These are phyloP conservation scores for Galerucella calmariensis DNA, from an alignment of 2,888 invertebrate species.

Conservation along the genomic window DNA sequence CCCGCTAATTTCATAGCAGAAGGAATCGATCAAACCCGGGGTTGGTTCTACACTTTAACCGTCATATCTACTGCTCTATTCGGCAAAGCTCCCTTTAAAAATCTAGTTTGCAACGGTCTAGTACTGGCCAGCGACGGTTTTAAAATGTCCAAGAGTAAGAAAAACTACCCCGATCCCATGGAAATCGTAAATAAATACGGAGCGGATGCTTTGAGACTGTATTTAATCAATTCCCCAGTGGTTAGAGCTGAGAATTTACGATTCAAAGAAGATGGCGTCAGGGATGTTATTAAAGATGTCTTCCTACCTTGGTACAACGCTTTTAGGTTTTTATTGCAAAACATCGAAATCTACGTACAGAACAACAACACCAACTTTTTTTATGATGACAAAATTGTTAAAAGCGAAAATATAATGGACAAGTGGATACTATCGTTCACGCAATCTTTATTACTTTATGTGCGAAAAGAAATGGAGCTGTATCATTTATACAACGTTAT, in stretches of 20 bases:
- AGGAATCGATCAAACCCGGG: conserved; percentile 96
- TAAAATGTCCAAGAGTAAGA: conserved; percentile 99
- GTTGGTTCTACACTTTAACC: conserved; percentile 99
- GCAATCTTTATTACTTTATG: conserved; percentile 89
- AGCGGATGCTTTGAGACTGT: conserved; percentile 95
- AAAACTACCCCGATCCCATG: conserved; percentile 98
- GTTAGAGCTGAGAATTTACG: conserved; percentile 96
- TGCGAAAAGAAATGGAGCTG: conserved; percentile 92
- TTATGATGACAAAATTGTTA: conserved; percentile 59
- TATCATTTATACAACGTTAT: conserved; percentile 97
- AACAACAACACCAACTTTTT: conserved; percentile 65
- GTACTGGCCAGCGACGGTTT: conserved; percentile 97
- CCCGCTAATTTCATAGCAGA: conserved; percentile 99
- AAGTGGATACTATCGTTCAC: conserved; percentile 97
- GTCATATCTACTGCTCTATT: conserved; percentile 96
- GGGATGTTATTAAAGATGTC: conserved; percentile 96
- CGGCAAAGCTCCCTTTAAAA: conserved; percentile 97
- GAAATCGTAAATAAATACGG: conserved; percentile 92
- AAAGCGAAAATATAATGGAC: conserved; percentile 87
- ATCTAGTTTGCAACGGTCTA: conserved; percentile 95
- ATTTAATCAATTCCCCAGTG: conserved; percentile 97
- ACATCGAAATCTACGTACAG: conserved; percentile 83
- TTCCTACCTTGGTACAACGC: conserved; percentile 98
- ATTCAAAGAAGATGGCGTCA: conserved; percentile 97
- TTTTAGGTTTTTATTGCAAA: conserved; percentile 93